Evolutionary conservation across 2,797 vertebrate genomes (phyloP), one percentile per base, ranked within the genome.

Genomic region (Oreochromis mossambicus): DNA sequence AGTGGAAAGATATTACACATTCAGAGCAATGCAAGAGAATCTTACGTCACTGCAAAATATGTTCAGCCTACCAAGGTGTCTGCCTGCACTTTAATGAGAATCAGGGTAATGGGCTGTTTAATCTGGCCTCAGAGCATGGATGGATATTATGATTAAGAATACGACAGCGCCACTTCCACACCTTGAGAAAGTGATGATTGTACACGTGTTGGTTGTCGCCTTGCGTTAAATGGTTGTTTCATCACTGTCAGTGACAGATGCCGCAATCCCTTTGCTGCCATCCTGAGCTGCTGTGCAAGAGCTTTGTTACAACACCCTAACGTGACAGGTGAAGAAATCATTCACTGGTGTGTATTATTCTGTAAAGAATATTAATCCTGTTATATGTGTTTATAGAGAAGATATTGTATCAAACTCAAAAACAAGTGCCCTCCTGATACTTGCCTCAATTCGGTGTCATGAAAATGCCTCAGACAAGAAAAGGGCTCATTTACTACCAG

Each of bases 141-240:
- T 92, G 90, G 91, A 93, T 92, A 89, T 90, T 91, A 93, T 95
- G 92, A 96, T 95, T 93, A 94, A 93, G 93, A 94, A 93, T 92
- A 89, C 94, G 95, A 95, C 94, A 94, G 94, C 79, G 82, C 81
- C 89, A 91, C 90, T 94, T 94, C 88, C 93, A 93, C 93, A 95
- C 94, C 93, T 96, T 95, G 89, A 94, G 90, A 91, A 94, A 94
- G 91, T 91, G 91, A 94, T 94, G 91, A 92, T 95, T 90, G 79
- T 93, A 95, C 94, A 95, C 86, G 88, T 94, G 93, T 93, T 88
- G 91, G 87, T 93, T 95, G 94, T 96, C 94, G 77, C 79, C 90
- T 95, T 84, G 87, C 21, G 87, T 96, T 95, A 96, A 95, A 88
- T 56, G 88, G 86, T 85, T 85, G 88, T 95, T 96, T 95, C 90